phyloP scores from a whole-genome alignment of 1,140 invertebrate species.

The Stratiolaelaps scimitus region DNA sequence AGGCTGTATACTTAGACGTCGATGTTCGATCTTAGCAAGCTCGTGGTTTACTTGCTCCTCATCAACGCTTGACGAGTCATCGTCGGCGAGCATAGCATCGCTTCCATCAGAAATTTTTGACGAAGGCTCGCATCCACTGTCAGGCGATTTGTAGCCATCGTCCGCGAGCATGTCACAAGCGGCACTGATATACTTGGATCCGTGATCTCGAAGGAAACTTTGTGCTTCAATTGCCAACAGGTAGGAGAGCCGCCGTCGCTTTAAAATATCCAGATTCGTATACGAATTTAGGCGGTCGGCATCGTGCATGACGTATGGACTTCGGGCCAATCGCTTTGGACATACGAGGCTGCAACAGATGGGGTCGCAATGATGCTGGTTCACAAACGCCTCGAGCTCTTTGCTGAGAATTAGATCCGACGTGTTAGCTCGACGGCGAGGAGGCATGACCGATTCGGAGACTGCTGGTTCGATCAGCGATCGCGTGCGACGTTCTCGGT shows the following conservation, averaged over 20 bases:
- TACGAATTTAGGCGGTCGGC: not conserved
- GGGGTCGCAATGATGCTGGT: not conserved
- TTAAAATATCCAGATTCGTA: not conserved
- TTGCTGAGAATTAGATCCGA: not conserved
- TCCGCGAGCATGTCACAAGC: not conserved
- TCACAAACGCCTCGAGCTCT: not conserved
- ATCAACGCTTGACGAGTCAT: not conserved
- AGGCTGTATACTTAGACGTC: not conserved
- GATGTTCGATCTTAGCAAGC: conserved; percentile 1
- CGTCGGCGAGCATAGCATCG: not conserved
- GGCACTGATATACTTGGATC: not conserved
- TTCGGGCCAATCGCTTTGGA: not conserved
- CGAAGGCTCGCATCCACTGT: conserved; percentile 3
- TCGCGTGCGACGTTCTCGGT: not conserved
- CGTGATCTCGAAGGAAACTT: not conserved
- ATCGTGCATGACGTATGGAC: not conserved
- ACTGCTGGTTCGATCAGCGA: not conserved
- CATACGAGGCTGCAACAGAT: not conserved
- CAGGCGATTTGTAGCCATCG: not conserved
- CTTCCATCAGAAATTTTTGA: not conserved
- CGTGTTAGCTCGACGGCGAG: not conserved
- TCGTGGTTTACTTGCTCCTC: not conserved
- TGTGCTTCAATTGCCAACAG: conserved; percentile 14
- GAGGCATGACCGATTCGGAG: not conserved
- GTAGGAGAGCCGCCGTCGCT: conserved; percentile 3